A percentile compares a stretch with the other conserved stretches of the same genome.
Conservation (phyloP, 1,140 invertebrate species). For the Pseudomyrmex concolor region DNA sequence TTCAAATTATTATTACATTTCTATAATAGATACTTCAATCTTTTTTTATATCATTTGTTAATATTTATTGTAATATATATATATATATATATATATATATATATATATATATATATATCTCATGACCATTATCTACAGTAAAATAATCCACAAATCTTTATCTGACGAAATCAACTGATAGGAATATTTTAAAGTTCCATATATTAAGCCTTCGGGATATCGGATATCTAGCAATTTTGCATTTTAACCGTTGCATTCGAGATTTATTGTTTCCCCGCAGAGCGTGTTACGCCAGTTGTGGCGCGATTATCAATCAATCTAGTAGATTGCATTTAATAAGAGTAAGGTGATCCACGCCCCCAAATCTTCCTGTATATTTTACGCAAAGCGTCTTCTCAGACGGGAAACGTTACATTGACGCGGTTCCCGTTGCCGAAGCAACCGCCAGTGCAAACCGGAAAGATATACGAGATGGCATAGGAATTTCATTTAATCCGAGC, state of each 20-base stretch:
- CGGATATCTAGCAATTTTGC: conserved; percentile 57
- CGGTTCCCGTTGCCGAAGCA: conserved; percentile 76
- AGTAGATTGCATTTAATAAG: conserved; percentile 58
- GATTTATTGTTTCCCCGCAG: conserved; percentile 51
- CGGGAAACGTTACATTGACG: conserved; percentile 64
- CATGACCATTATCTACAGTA: conserved; percentile 2
- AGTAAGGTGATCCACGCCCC: conserved; percentile 56
- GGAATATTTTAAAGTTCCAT: conserved; percentile 57
- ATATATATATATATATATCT: no score
- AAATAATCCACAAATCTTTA: conserved; percentile 46
- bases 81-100: no score
- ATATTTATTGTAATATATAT: no score
- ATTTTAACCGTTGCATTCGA: conserved; percentile 48
- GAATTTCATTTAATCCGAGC: conserved; percentile 83
- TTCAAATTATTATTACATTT: no score
- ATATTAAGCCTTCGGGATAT: conserved; percentile 57
- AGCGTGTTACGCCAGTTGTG: conserved; percentile 30
- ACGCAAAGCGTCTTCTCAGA: conserved; percentile 48
- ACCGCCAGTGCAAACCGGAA: conserved; percentile 77
- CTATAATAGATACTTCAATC: no score
- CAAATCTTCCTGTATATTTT: conserved; percentile 55
- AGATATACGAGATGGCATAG: conserved; percentile 83
- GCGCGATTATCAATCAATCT: conserved; percentile 49
- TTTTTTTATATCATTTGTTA: no score
- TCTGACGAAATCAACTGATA: conserved; percentile 41